These are phyloP conservation scores for Pangasius sanitwongsei DNA, from an alignment of 2,797 vertebrate genomes.

Conservation along the genomic window DNA sequence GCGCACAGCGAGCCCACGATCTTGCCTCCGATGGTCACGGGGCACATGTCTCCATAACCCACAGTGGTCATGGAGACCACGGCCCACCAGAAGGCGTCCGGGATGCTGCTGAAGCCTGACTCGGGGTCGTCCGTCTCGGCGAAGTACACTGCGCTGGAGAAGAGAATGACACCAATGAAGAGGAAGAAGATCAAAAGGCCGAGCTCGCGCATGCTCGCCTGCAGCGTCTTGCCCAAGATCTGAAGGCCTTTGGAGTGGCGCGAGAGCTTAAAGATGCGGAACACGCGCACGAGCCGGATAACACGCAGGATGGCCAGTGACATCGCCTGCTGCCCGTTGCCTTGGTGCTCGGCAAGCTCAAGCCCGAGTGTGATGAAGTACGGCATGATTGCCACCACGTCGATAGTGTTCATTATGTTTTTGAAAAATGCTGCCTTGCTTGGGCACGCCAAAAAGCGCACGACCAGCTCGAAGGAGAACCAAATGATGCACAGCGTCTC, in stretches of 20 bases:
- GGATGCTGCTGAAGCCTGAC: slow-evolving; percentile 89
- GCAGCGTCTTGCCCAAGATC: slow-evolving; percentile 86
- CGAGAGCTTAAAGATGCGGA: slow-evolving; percentile 90
- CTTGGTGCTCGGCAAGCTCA: slow-evolving; percentile 87
- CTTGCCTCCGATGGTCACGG: slow-evolving; percentile 92
- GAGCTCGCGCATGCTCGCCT: slow-evolving; percentile 91
- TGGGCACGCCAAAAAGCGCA: slow-evolving; percentile 89
- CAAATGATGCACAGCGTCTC: slow-evolving; percentile 94
- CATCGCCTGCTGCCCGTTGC: slow-evolving; percentile 88
- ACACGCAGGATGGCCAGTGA: slow-evolving; percentile 88
- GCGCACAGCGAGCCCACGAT: slow-evolving; percentile 93
- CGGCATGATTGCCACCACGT: slow-evolving; percentile 91
- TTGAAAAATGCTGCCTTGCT: slow-evolving; percentile 93
- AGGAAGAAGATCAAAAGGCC: slow-evolving; percentile 92
- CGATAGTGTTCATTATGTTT: slow-evolving; percentile 96
- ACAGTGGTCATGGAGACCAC: slow-evolving; percentile 97
- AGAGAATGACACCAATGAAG: slow-evolving; percentile 89
- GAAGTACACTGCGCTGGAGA: slow-evolving; percentile 94
- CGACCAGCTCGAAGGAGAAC: slow-evolving; percentile 93
- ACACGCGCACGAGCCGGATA: slow-evolving; percentile 87
- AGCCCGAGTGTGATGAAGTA: slow-evolving; percentile 93
- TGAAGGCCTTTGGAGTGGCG: slow-evolving; percentile 87
- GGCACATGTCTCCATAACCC: slow-evolving; percentile 94
- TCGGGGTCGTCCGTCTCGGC: slow-evolving; percentile 91
- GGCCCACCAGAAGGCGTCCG: slow-evolving; percentile 96